phyloP scores from a whole-genome alignment of 2,888 invertebrate genomes.

The Cylindroiulus punctatus region DNA sequence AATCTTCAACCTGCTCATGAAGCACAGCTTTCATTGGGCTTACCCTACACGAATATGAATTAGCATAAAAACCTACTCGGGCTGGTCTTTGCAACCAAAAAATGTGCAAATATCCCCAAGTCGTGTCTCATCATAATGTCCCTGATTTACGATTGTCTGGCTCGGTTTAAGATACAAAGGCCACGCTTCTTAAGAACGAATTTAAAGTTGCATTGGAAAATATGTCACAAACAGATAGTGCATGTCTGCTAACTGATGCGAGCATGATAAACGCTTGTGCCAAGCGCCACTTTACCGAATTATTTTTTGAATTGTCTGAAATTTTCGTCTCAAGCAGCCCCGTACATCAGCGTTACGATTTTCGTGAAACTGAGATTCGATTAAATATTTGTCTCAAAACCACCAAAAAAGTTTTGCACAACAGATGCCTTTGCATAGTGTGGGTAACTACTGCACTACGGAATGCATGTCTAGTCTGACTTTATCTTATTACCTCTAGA shows the following conservation, averaged over 20 bases:
- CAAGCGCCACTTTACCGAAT: background rate
- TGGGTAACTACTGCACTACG: no score
- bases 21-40: background rate
- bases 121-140: background rate
- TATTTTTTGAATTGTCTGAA: background rate
- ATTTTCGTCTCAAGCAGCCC: background rate
- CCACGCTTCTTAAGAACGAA: background rate
- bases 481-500: no score
- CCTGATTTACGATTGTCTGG: conserved; percentile 25
- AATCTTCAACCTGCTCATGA: background rate
- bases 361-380: background rate
- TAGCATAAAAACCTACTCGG: no score
- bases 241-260: background rate
- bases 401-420: background rate
- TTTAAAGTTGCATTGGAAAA: background rate
- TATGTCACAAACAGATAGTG: background rate
- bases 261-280: background rate
- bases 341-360: background rate
- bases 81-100: no score
- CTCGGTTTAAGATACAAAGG: background rate
- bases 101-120: background rate
- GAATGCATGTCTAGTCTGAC: no score
- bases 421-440: no score
- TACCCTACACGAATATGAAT: background rate
- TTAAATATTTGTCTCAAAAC: background rate